A percentile compares a stretch with the other conserved stretches of the same genome.
phyloP scores from a whole-genome alignment of 1,140 invertebrate genomes.

The Penaeus vannamei region DNA sequence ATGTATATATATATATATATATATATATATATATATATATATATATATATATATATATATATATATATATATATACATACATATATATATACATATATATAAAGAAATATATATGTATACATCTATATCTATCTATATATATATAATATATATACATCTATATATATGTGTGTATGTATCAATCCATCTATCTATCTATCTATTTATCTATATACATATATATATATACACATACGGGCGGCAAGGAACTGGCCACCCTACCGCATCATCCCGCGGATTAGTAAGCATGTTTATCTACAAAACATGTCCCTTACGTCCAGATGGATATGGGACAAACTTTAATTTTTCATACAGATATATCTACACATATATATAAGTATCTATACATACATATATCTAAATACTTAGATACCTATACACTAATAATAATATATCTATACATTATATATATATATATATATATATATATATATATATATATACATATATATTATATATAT shows the following conservation, averaged over 20 bases:
- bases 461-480: slow-evolving; percentile 12
- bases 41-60: background rate
- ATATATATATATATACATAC: slow-evolving; percentile 26
- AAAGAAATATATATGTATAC: slow-evolving; percentile 23
- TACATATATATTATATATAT: background rate
- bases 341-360: slow-evolving; percentile 20
- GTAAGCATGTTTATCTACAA: no score
- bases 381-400: no score
- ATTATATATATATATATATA: background rate
- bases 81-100: slow-evolving; percentile 35
- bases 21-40: background rate
- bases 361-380: no score
- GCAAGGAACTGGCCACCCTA: no score
- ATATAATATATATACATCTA: background rate
- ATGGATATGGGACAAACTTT: no score
- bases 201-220: slow-evolving; percentile 27
- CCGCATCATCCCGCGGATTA: no score
- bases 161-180: background rate
- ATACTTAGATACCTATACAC: no score
- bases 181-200: background rate
- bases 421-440: background rate
- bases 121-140: slow-evolving; percentile 30
- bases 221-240: background rate
- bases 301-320: no score
- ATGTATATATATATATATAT: slow-evolving; percentile 25